Evolutionary conservation across 2,888 invertebrate genomes (phyloP), one percentile per base, ranked within the genome.

Genomic region (Neuroscelio doddi): DNA sequence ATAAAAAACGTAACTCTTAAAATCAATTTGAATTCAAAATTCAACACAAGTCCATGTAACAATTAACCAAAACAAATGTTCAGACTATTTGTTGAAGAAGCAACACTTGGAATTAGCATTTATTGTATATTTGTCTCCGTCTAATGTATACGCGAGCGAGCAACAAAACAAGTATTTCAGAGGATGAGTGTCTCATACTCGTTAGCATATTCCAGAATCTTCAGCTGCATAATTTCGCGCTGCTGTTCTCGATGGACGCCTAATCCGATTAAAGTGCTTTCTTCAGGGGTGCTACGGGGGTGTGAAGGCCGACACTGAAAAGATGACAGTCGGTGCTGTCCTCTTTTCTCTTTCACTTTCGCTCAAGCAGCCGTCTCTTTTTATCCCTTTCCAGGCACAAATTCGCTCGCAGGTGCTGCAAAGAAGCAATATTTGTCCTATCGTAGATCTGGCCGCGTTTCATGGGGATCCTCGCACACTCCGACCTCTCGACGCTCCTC

Each of bases 381-480:
- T 47, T 62, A 46, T 57, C 57, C 64, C 50, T 52, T 50, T 55
- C 42, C n/a, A 26, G 24, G 55, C 50, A 44, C 51, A 51, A 66
- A 49, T 52, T 62, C 38, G 52, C 63, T 53, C 59, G 66, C 69
- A 66, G 69, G 64, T 69, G 64, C 61, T 53, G 44, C 56, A 44
- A 62, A 50, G 59, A 64, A 58, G 63, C 64, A 65, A 65, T 68
- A 65, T 64, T 63, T 41, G 46, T 56, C 52, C 66, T 70, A 70
- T 69, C 69, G 64, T 66, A 55, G 66, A 73, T 74, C 71, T 72
- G 49, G 47, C 36, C 39, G 46, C 39, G 49, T 56, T 49, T 61
- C 50, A 47, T 32, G 50, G 42, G 56, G 36, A 36, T 41, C 27
- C 24, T n/a, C n/a, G 42, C 38, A 14, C 27, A 14, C 14, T 9